These are phyloP conservation scores for Eriosoma lanigerum DNA, from an alignment of 1,140 invertebrate genomes.

Conservation along the genomic window DNA sequence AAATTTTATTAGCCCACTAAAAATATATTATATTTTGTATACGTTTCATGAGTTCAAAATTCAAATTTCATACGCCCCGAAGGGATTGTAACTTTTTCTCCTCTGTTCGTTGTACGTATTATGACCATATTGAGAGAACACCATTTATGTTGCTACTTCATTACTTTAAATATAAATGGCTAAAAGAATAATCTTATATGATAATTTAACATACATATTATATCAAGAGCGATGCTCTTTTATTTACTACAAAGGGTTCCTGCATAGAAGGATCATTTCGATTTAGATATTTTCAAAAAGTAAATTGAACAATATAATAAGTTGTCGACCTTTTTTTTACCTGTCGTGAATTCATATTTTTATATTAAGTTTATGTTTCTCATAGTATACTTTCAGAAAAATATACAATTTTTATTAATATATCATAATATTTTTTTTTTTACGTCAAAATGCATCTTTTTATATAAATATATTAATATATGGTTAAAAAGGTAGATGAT, in stretches of 20 bases:
- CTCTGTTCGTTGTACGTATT: neutral
- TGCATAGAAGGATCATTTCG: neutral
- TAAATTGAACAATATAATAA: slow-evolving; percentile 30
- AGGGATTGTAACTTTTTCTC: neutral
- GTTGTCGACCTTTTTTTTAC: neutral
- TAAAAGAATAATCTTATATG: slow-evolving; percentile 33
- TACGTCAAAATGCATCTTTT: no score
- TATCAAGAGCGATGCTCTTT: neutral
- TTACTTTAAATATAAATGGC: slow-evolving; percentile 18
- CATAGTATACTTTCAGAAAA: no score
- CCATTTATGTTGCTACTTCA: neutral
- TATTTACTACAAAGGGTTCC: neutral
- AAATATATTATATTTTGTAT: no score
- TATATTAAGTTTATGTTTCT: neutral
- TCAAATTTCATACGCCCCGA: neutral
- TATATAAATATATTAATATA: no score
- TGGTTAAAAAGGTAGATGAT: no score
- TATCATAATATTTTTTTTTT: no score
- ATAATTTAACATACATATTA: slow-evolving; percentile 37
- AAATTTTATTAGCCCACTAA: no score
- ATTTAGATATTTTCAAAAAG: slow-evolving; percentile 3
- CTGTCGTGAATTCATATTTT: neutral
- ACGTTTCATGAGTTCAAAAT: neutral
- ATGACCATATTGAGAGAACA: no score
- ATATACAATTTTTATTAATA: no score